These are phyloP conservation scores for Yponomeuta sedellus DNA, from an alignment of 2,888 invertebrate genomes.

Conservation along the genomic window DNA sequence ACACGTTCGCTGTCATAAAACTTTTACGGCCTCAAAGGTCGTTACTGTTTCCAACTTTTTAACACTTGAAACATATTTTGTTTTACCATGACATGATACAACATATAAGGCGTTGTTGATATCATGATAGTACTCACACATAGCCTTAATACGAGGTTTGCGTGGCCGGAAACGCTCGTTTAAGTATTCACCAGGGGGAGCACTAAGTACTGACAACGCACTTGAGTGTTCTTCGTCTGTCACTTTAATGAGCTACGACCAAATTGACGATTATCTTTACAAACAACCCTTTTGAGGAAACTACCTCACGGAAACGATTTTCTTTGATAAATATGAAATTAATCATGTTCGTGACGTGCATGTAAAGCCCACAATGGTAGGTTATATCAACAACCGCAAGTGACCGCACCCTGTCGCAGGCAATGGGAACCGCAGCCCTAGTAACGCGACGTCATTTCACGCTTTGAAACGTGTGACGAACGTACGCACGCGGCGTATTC, in stretches of 20 bases:
- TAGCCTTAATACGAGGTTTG: constrained; percentile 64
- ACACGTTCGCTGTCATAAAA: constrained; percentile 7
- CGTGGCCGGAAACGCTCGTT: constrained; percentile 70
- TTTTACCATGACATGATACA: background rate
- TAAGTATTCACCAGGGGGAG: constrained; percentile 53
- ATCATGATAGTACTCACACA: constrained; percentile 13
- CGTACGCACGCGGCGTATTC: constrained; percentile 29
- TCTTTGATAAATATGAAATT: too few relatives aligned
- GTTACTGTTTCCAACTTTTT: constrained; percentile 5
- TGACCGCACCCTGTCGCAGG: constrained; percentile 52
- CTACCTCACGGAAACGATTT: too few relatives aligned
- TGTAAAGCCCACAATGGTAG: background rate
- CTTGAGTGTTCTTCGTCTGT: background rate
- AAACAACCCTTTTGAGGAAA: too few relatives aligned
- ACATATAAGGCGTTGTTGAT: background rate
- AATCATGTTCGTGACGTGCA: too few relatives aligned
- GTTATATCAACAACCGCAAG: constrained; percentile 29
- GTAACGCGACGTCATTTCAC: constrained; percentile 55
- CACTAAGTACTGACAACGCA: constrained; percentile 3
- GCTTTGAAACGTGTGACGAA: constrained; percentile 55
- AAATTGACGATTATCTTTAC: background rate
- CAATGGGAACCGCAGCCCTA: constrained; percentile 35
- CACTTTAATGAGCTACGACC: constrained; percentile 2
- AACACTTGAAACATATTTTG: background rate
- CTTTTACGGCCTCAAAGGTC: constrained; percentile 7